These are phyloP conservation scores for Molossus alvarezi DNA, from an alignment of 2,797 vertebrate species.

Conservation along the genomic window DNA sequence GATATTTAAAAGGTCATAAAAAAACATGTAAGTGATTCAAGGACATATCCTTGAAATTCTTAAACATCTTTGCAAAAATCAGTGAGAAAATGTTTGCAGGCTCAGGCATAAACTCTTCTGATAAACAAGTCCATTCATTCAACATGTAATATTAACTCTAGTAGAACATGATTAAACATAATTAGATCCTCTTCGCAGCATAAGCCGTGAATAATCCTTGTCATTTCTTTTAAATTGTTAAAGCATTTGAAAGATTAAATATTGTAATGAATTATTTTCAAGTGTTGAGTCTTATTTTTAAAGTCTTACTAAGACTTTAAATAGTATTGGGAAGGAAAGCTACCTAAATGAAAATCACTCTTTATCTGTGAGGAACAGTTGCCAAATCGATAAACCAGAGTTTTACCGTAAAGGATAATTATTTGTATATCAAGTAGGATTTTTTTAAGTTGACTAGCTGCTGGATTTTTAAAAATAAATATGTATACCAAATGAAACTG, in stretches of 20 bases:
- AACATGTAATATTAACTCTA: slow-evolving; percentile 58
- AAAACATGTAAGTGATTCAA: not conserved
- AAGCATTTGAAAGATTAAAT: slow-evolving; percentile 68
- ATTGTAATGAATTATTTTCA: slow-evolving; percentile 71
- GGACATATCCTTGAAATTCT: not conserved
- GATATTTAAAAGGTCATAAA: not conserved
- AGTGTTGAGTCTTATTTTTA: slow-evolving; percentile 70
- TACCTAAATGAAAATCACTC: slow-evolving; percentile 56
- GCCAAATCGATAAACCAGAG: slow-evolving; percentile 29
- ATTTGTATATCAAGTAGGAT: not conserved
- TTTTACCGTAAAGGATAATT: not conserved
- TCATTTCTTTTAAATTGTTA: slow-evolving; percentile 68
- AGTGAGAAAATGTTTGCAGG: slow-evolving; percentile 46
- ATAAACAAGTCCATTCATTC: slow-evolving; percentile 69
- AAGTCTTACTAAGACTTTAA: slow-evolving; percentile 46
- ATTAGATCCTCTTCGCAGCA: slow-evolving; percentile 71
- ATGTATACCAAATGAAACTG: not conserved
- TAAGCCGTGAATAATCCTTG: slow-evolving; percentile 71
- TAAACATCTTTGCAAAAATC: slow-evolving; percentile 19
- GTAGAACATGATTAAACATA: slow-evolving; percentile 65
- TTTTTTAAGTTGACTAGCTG: slow-evolving; percentile 50
- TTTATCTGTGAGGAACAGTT: slow-evolving; percentile 3
- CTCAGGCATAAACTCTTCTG: slow-evolving; percentile 43
- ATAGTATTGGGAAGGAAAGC: slow-evolving; percentile 29
- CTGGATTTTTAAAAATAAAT: slow-evolving; percentile 29